These are phyloP conservation scores for Smittia aterrima DNA, from an alignment of 2,888 invertebrate genomes.

Conservation along the genomic window DNA sequence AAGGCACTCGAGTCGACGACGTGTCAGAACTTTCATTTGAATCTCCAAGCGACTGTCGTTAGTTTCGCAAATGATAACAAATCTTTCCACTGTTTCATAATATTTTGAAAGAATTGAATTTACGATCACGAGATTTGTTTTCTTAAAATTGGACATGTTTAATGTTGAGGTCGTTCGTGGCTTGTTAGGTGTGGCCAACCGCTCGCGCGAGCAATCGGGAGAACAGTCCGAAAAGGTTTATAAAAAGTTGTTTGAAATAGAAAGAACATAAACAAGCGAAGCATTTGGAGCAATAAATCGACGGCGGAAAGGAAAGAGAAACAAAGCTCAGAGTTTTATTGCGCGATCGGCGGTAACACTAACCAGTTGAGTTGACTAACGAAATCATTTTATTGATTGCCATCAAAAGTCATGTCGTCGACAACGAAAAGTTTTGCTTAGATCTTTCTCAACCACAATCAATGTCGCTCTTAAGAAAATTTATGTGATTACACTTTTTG, in stretches of 20 bases:
- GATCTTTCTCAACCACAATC: too few species aligned
- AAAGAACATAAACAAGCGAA: neutral
- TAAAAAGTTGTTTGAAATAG: neutral
- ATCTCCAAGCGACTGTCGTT: neutral
- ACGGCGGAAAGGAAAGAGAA: neutral
- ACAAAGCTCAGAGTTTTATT: slow-evolving; percentile 1
- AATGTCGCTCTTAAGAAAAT: neutral
- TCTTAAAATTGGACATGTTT: slow-evolving; percentile 2
- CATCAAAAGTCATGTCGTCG: slow-evolving; percentile 23
- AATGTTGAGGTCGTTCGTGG: neutral
- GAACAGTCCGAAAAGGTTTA: neutral
- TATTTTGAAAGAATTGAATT: neutral
- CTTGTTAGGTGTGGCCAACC: neutral
- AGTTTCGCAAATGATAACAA: neutral
- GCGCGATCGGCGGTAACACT: neutral
- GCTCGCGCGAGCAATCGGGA: neutral
- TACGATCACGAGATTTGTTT: neutral
- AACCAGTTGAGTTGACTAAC: neutral
- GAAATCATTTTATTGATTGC: slow-evolving; percentile 7
- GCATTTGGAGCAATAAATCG: neutral
- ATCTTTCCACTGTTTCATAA: neutral
- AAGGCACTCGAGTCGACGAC: neutral
- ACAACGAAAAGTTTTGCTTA: too few species aligned
- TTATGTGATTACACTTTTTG: neutral
- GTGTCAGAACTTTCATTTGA: neutral